These are phyloP conservation scores for Phocides pigmalion DNA, from an alignment of 1,140 invertebrate species.

Conservation along the genomic window DNA sequence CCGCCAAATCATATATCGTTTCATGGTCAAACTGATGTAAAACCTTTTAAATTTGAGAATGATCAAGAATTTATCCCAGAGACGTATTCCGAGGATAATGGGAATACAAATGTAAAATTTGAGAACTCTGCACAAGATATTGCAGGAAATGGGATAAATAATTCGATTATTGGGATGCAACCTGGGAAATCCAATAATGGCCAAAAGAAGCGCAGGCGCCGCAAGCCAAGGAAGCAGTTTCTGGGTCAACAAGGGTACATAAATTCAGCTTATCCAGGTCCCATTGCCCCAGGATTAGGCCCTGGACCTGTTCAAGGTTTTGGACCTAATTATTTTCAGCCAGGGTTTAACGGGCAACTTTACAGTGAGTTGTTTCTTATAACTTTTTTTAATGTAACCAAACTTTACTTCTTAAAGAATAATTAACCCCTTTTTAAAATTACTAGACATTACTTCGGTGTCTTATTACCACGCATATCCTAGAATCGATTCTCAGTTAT, in stretches of 20 bases:
- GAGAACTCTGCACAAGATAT: not conserved
- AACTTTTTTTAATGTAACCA: not conserved
- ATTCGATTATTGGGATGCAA: not conserved
- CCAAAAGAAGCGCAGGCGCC: conserved; percentile 25
- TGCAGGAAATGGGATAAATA: not conserved
- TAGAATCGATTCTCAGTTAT: too few relatives aligned
- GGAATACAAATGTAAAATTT: not conserved
- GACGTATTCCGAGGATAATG: not conserved
- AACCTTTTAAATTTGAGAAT: conserved; percentile 10
- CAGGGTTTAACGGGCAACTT: conserved; percentile 21
- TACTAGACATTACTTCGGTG: too few relatives aligned
- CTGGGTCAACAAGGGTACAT: conserved; percentile 1
- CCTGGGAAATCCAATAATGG: conserved; percentile 5
- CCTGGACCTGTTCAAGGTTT: not conserved
- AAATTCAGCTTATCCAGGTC: conserved; percentile 5
- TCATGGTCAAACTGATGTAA: conserved; percentile 2
- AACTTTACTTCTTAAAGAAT: too few relatives aligned
- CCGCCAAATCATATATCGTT: conserved; percentile 5
- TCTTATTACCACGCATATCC: too few relatives aligned
- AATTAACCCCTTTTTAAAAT: too few relatives aligned
- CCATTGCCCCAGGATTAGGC: not conserved
- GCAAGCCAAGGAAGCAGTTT: conserved; percentile 20
- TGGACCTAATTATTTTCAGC: not conserved
- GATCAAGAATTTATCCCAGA: not conserved
- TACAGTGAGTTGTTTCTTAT: conserved; percentile 16